phyloP scores from a whole-genome alignment of 1,140 invertebrate genomes.

The Venustaconcha ellipsiformis region DNA sequence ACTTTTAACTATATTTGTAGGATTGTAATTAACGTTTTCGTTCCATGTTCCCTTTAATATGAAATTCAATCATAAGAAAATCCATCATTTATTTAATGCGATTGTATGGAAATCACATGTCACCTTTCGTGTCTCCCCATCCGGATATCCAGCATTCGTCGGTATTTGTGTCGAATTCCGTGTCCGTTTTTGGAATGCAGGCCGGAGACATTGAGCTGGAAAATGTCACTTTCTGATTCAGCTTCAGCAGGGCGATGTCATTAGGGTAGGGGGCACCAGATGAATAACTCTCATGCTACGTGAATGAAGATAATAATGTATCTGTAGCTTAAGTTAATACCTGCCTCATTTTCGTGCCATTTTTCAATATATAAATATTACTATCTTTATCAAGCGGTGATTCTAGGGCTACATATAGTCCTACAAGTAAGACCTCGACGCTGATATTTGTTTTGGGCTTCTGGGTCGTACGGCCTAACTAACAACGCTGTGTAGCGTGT shows the following conservation, averaged over 20 bases:
- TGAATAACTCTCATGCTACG: conserved; percentile 48
- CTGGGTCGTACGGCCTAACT: too few relatives aligned
- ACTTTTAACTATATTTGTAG: too few relatives aligned
- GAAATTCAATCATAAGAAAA: background rate
- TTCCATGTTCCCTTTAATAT: too few relatives aligned
- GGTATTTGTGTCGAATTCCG: conserved; percentile 24
- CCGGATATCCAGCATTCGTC: conserved; percentile 60
- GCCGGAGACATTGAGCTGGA: conserved; percentile 43
- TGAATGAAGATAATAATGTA: background rate
- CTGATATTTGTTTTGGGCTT: too few relatives aligned
- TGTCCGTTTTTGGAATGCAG: conserved; percentile 40
- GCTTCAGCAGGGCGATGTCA: conserved; percentile 54
- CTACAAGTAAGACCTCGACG: too few relatives aligned
- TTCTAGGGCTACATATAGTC: too few relatives aligned
- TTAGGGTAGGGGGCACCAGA: conserved; percentile 55
- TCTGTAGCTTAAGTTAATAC: background rate
- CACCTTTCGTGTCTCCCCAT: conserved; percentile 60
- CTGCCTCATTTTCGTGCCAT: background rate
- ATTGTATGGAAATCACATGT: background rate
- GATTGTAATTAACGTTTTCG: too few relatives aligned
- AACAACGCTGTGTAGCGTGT: too few relatives aligned
- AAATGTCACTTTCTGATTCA: conserved; percentile 41
- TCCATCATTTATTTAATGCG: too few relatives aligned
- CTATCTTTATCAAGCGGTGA: too few relatives aligned
- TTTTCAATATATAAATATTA: too few relatives aligned